Evolutionary conservation across 2,797 vertebrate species (phyloP), one percentile per base, ranked within the genome.

Genomic region (Scleropages formosus): DNA sequence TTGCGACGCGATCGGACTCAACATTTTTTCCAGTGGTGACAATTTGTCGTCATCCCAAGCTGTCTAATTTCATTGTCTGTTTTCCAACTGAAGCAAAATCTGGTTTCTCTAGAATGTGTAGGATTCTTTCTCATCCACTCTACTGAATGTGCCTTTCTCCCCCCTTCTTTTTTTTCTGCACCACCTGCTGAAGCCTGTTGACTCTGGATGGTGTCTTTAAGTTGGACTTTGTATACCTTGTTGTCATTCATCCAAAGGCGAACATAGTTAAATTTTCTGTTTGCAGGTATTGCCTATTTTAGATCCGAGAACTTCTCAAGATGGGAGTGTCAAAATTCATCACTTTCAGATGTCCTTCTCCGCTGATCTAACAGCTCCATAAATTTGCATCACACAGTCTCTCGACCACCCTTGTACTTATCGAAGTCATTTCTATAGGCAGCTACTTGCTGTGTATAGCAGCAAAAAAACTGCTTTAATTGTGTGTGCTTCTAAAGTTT

Each of bases 121-220:
- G 8, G 22, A 61, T 44, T 27, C 60, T 9, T 24, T 31, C 49
- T 22, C 44, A 31, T 65, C 47, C 61, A 13, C 31, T n/a, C 39
- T 8, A 1, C 10, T 65, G 26, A 72, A 26, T 11, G 51, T 7
- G 7, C n/a, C n/a, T n/a, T n/a, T 20, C 24, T 24, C 46, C 27
- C 44, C 26, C 4, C 60, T 49, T 8, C n/a, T n/a, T n/a, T n/a
- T n/a, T n/a, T n/a, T 18, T 39, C 18, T 18, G 16, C 27, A 44
- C 20, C 13, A 26, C 27, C 10, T 27, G 60, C 65, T 64, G 74
- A 66, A 75, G 20, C 72, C 44, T 78, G 81, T 81, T 80, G 78
- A 76, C 75, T 75, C 67, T 74, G 76, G 60, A 59, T 69, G 65
- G 51, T 70, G 47, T 20, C 18, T 71, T 66, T 74, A 67, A n/a